phyloP scores from a whole-genome alignment of 2,113 vertebrate genomes.

The Xerus inauris region DNA sequence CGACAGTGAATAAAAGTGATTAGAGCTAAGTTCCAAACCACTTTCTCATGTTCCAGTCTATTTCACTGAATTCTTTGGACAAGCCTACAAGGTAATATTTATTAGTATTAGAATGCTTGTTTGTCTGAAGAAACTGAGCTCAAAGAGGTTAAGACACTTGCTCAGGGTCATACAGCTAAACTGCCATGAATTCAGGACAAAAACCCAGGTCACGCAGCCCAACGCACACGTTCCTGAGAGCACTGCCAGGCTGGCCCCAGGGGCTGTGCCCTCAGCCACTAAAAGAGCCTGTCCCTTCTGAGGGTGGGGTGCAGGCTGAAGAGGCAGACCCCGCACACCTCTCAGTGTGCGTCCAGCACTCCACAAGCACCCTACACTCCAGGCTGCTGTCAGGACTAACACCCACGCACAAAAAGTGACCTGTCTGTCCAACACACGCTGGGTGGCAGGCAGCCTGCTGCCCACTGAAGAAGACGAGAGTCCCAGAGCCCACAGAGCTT shows the following conservation, averaged over 20 bases:
- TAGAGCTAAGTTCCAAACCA: neutral
- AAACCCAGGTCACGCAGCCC: neutral
- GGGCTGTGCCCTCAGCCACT: neutral
- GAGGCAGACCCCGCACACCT: no score
- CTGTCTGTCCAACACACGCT: rapidly evolving
- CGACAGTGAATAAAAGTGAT: neutral
- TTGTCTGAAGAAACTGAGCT: neutral
- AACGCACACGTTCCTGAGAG: rapidly evolving
- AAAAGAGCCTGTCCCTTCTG: neutral
- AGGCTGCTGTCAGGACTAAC: neutral
- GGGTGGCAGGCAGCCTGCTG: neutral
- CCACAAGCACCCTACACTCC: rapidly evolving
- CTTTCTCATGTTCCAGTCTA: neutral
- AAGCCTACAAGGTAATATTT: no score
- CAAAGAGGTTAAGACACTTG: neutral
- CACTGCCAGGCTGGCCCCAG: neutral
- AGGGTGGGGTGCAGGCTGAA: rapidly evolving
- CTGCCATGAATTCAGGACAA: neutral
- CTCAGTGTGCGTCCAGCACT: neutral
- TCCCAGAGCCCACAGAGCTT: no score
- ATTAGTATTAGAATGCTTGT: neutral
- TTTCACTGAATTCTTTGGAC: neutral
- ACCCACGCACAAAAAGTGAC: neutral
- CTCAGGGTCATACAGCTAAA: neutral
- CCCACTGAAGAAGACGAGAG: neutral